Percentiles rank a stretch among this genome's conserved stretches.
Conservation (phyloP, 2,113 vertebrate species). For the Isurus oxyrinchus region DNA sequence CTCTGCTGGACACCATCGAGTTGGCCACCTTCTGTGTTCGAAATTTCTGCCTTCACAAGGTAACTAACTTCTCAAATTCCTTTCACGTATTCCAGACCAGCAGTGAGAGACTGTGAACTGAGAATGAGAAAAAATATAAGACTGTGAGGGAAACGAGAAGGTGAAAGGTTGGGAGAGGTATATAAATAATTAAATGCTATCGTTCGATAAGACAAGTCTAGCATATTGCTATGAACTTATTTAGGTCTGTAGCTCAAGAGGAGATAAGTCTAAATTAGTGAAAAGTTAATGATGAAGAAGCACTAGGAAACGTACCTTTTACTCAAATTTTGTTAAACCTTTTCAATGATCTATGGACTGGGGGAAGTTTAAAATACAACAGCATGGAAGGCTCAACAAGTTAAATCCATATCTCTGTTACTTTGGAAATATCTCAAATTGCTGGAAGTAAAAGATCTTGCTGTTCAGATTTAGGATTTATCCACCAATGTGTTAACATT, state of each 20-base stretch:
- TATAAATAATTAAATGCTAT: neutral
- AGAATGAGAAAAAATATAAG: too few species aligned
- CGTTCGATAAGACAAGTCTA: neutral
- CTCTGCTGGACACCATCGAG: slow-evolving; percentile 88
- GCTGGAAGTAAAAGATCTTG: neutral
- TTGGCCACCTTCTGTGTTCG: slow-evolving; percentile 91
- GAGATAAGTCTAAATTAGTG: neutral
- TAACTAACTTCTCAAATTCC: slow-evolving; percentile 44
- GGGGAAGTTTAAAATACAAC: neutral
- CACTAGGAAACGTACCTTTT: neutral
- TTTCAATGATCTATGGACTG: neutral
- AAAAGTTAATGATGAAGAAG: neutral
- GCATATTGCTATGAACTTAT: neutral
- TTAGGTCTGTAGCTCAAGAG: neutral
- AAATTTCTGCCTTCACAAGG: slow-evolving; percentile 96
- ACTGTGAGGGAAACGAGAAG: neutral
- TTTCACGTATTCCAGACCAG: neutral
- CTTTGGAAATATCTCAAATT: neutral
- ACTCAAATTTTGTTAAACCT: neutral
- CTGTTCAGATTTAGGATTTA: neutral
- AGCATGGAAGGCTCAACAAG: neutral
- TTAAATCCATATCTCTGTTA: neutral
- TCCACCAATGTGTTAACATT: neutral
- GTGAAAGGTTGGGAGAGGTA: neutral
- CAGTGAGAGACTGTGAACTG: neutral